Base-by-base conservation (phyloP, 1,140 invertebrate species). In the Anoplophora glabripennis region DNA sequence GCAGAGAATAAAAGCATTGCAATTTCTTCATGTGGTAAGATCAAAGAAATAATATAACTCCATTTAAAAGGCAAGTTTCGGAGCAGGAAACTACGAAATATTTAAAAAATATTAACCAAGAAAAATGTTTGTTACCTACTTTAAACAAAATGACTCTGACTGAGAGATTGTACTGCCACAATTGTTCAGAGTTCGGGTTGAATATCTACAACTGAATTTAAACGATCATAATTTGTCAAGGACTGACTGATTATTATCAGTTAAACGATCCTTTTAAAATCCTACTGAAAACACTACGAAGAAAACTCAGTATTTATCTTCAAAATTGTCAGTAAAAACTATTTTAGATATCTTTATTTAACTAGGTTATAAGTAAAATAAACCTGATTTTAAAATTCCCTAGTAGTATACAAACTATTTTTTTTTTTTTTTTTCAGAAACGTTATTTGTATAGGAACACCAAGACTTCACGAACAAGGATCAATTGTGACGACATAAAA, bases 241-340 rank as follows among this genome's bases (percentile, higher is more conserved):
- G 69, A 40, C 63, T 87, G 8, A 75, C 75, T 4, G 75, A 84
- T 68, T n/a, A n/a, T n/a, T 57, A 79, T 59, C 66, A 78, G 47
- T 68, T 87, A 58, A 61, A 58, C 28, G 74, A 80, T 70, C 87
- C 87, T 9, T 82, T 84, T 7, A 74, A 78, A 65, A 72, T 87
- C 41, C 67, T 90, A 7, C 77, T 75, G 77, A 83, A 14, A 79
- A 87, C 69, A 77, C 83, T 1, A 88, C 86, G 70, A 86, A 83
- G 49, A 86, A 89, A 76, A 89, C 89, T 40, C 89, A 91, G 73
- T 91, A 86, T 74, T 80, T 89, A 38, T 91, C 90, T 75, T 79
- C 82, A 0, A 72, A 80, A 49, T 73, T 76, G 52, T 77, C 86
- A 46, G 77, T 83, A 10, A 64, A 78, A 38, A 80, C 83, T 41